Percentiles rank a stretch among this genome's conserved stretches.
phyloP scores from a whole-genome alignment of 1,140 invertebrate species.

The Bombus fervidus region DNA sequence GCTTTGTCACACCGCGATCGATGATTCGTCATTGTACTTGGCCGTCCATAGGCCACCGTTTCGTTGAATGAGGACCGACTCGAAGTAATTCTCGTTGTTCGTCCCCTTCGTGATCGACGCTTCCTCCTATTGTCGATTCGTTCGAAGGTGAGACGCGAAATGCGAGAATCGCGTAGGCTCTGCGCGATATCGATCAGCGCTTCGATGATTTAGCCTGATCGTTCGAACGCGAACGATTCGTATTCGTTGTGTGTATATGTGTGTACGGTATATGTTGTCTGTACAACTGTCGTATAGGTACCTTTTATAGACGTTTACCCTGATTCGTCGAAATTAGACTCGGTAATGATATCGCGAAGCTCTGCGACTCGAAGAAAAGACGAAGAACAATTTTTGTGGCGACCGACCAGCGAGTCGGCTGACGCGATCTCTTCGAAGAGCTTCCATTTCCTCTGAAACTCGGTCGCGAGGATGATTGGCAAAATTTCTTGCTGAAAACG shows the following conservation, averaged over 20 bases:
- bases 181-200: slow-evolving; percentile 16
- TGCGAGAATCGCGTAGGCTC: slow-evolving; percentile 33
- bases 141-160: background rate
- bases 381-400: background rate
- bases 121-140: background rate
- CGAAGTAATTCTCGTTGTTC: slow-evolving; percentile 49
- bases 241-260: slow-evolving; percentile 32
- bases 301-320: slow-evolving; percentile 19
- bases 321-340: slow-evolving; percentile 33
- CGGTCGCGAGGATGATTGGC: background rate
- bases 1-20: slow-evolving; percentile 29
- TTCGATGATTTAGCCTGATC: slow-evolving; percentile 31
- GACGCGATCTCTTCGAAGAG: background rate
- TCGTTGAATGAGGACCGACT: slow-evolving; percentile 63
- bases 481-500: background rate
- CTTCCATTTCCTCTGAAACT: background rate
- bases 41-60: slow-evolving; percentile 62
- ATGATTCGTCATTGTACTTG: slow-evolving; percentile 53
- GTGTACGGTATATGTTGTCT: background rate
- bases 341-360: background rate
- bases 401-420: background rate
- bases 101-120: background rate
- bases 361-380: background rate
- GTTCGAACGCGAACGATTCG: background rate
- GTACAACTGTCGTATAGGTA: background rate